Percentiles rank a stretch among this genome's conserved stretches.
Evolutionary conservation across 2,888 invertebrate species (phyloP).

Genomic region (Cosmia pyralina): DNA sequence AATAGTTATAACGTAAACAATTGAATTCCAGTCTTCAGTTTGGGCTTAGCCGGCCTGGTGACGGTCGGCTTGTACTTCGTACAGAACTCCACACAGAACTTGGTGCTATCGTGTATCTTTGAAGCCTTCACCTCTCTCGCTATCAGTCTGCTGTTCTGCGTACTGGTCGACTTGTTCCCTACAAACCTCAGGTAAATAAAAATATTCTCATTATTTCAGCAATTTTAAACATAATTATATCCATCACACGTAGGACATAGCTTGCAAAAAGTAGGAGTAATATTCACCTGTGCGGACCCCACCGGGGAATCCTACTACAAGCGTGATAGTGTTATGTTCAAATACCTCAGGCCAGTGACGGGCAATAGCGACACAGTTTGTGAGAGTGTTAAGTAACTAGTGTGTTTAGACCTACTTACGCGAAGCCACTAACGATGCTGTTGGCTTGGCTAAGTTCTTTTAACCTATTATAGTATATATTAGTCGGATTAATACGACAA

Average conservation of each 20-base stretch:
- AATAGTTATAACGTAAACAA: background rate
- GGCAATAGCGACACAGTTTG: too few species aligned
- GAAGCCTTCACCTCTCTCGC: conserved; percentile 95
- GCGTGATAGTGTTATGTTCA: background rate
- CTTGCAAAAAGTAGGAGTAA: background rate
- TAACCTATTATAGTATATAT: background rate
- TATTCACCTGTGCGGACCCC: background rate
- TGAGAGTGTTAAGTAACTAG: background rate
- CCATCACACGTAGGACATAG: background rate
- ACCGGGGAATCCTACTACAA: background rate
- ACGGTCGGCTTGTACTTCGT: conserved; percentile 94
- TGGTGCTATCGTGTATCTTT: conserved; percentile 94
- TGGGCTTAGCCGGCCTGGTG: conserved; percentile 93
- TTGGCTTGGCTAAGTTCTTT: background rate
- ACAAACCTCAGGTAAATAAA: conserved; percentile 93
- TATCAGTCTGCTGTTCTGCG: conserved; percentile 95
- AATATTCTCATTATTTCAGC: background rate
- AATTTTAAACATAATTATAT: background rate
- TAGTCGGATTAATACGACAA: background rate
- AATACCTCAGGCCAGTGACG: background rate
- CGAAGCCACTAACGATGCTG: background rate
- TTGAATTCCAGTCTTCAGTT: conserved; percentile 92
- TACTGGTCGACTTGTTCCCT: conserved; percentile 95
- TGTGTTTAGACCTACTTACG: background rate
- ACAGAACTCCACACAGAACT: conserved; percentile 92